Conservation (phyloP, 2,888 invertebrate species). For the Caenorhabditis japonica region DNA sequence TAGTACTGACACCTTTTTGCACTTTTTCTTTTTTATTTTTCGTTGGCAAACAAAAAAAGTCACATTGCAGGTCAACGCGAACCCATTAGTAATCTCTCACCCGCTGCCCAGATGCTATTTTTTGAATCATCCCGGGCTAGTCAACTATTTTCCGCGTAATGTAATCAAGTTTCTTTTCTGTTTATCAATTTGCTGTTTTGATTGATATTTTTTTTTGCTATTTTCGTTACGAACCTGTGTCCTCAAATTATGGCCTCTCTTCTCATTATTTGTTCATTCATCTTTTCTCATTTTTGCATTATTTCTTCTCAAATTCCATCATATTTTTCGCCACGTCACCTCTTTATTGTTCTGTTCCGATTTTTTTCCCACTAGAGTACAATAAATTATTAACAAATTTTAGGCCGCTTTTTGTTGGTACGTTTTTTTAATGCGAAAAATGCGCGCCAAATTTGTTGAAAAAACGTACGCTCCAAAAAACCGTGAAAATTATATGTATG, state of each 20-base stretch:
- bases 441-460: no score
- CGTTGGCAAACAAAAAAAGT: background rate
- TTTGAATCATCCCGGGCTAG: slow-evolving; percentile 43
- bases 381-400: no score
- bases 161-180: background rate
- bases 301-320: slow-evolving; percentile 1
- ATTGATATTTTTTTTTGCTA: background rate
- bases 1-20: background rate
- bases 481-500: no score
- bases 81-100: slow-evolving; percentile 35
- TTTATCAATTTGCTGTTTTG: slow-evolving; percentile 5
- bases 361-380: no score
- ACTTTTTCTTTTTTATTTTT: background rate
- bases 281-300: slow-evolving; percentile 23
- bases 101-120: slow-evolving; percentile 34
- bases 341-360: no score
- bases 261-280: slow-evolving; percentile 3
- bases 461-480: no score
- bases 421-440: no score
- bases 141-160: slow-evolving; percentile 46
- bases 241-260: slow-evolving; percentile 17
- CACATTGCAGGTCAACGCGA: slow-evolving; percentile 44
- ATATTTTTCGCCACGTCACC: no score
- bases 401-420: no score
- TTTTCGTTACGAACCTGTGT: background rate